These are phyloP conservation scores for Ceratina japonica DNA, from an alignment of 1,140 invertebrate genomes.

Conservation along the genomic window DNA sequence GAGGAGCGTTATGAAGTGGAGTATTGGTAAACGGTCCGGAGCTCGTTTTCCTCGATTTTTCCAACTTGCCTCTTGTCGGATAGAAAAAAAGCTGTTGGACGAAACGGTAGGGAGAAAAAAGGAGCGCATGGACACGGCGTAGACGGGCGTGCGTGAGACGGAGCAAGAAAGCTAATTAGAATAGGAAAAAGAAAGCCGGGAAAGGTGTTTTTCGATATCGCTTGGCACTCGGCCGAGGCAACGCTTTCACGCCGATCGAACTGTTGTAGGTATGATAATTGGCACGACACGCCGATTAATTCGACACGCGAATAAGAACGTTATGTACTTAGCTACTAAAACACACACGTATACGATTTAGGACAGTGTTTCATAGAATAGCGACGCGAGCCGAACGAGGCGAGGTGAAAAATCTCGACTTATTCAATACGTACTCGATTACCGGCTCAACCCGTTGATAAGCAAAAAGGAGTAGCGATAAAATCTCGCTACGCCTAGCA, in stretches of 20 bases:
- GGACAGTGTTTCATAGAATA: no score
- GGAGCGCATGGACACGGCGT: no score
- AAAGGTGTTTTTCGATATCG: conserved; percentile 10
- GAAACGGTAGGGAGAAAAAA: neutral
- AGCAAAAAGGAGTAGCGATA: no score
- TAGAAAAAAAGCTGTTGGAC: neutral
- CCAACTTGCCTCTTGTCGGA: neutral
- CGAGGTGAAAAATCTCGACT: no score
- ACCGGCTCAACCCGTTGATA: no score
- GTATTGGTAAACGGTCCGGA: neutral
- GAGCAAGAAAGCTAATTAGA: neutral
- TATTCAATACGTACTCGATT: no score
- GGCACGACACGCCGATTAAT: conserved; percentile 41
- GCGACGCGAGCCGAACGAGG: no score
- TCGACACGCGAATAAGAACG: neutral
- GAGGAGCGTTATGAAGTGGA: no score
- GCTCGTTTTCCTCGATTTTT: no score
- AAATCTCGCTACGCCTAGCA: no score
- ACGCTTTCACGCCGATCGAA: conserved; percentile 45
- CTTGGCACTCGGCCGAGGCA: neutral
- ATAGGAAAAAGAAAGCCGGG: neutral
- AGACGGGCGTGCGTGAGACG: neutral
- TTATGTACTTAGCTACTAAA: no score
- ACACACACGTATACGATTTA: no score
- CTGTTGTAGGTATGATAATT: conserved; percentile 31